Conservation (phyloP, 2,113 vertebrate genomes). For the Apodemus sylvaticus region DNA sequence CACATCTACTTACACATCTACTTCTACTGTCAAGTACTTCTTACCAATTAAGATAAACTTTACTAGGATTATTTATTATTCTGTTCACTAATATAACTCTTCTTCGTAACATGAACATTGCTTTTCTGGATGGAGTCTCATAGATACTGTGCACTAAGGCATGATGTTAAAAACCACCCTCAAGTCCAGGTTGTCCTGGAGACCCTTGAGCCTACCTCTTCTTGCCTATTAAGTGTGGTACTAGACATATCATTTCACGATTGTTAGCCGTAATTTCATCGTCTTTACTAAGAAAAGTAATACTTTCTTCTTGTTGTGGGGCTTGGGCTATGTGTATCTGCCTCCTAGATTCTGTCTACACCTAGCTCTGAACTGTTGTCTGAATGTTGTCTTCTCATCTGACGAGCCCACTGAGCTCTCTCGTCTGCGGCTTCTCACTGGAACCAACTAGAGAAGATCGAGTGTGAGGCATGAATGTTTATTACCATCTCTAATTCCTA, state of each 20-base stretch:
- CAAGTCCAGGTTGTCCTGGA: not conserved
- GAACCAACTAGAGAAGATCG: no score
- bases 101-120: not conserved
- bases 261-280: not conserved
- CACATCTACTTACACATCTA: not conserved
- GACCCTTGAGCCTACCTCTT: not conserved
- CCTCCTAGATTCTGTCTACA: not conserved
- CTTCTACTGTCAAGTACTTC: not conserved
- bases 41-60: not conserved
- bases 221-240: not conserved
- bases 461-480: not conserved
- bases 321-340: not conserved
- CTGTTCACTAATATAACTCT: not conserved
- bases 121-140: not conserved
- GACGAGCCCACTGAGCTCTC: not conserved
- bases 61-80: not conserved
- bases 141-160: rapidly evolving
- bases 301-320: not conserved
- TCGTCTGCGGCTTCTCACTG: not conserved
- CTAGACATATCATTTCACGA: not conserved
- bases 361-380: not conserved
- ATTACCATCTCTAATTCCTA: not conserved
- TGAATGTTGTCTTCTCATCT: no score
- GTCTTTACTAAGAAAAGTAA: not conserved
- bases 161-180: not conserved